Percentiles rank a stretch among this genome's conserved stretches.
phyloP scores from a whole-genome alignment of 2,797 vertebrate species.

The Australoheros facetus region DNA sequence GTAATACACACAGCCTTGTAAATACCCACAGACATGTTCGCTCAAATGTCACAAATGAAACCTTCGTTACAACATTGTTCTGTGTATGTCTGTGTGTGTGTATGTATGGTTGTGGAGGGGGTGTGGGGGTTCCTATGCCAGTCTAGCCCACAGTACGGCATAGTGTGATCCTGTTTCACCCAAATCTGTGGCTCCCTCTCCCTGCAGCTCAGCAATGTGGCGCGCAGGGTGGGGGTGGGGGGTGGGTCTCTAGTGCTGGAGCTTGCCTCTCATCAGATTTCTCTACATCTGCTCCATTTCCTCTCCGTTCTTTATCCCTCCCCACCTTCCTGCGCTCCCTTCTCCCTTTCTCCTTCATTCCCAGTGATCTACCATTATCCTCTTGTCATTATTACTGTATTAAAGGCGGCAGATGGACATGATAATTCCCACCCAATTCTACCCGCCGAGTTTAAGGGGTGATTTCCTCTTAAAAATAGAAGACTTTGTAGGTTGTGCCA shows the following conservation, averaged over 20 bases:
- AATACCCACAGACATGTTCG: conserved; percentile 25
- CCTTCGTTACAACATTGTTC: conserved; percentile 7
- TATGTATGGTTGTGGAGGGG: background rate
- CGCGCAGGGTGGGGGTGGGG: background rate
- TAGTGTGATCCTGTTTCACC: conserved; percentile 46
- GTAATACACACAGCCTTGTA: conserved; percentile 32
- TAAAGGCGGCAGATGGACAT: conserved; percentile 46
- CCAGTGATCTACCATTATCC: conserved; percentile 46
- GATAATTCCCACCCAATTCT: conserved; percentile 31
- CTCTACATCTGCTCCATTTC: conserved; percentile 64
- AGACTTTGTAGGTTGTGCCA: conserved; percentile 24
- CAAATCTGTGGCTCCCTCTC: conserved; percentile 46
- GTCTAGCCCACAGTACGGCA: background rate
- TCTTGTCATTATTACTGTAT: conserved; percentile 48
- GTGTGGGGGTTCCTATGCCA: background rate
- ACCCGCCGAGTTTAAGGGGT: conserved; percentile 32
- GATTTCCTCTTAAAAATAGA: conserved; percentile 48
- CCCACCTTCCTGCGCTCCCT: conserved; percentile 27
- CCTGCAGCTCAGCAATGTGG: conserved; percentile 47
- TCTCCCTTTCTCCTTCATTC: conserved; percentile 23
- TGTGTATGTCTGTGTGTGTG: background rate
- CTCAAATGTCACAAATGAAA: background rate
- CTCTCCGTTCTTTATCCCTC: conserved; percentile 41
- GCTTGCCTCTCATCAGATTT: conserved; percentile 45
- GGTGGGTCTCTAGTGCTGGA: conserved; percentile 21